phyloP scores from a whole-genome alignment of 2,113 vertebrate genomes.

The Sebastes fasciatus region DNA sequence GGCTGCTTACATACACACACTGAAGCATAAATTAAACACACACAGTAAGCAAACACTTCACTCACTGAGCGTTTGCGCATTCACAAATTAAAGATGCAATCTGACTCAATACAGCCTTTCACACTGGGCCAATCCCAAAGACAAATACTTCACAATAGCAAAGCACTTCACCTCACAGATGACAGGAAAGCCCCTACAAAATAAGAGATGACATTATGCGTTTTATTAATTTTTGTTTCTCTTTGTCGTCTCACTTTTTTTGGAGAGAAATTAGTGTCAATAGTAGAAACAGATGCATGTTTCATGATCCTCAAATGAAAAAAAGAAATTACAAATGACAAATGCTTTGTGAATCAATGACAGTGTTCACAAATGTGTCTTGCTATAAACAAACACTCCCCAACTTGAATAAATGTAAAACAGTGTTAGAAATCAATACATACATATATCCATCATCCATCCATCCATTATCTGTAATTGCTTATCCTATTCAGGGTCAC shows the following conservation, averaged over 20 bases:
- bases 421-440: too few relatives aligned
- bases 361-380: background rate
- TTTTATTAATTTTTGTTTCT: background rate
- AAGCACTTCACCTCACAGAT: background rate
- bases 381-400: too few relatives aligned
- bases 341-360: background rate
- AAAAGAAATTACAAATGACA: background rate
- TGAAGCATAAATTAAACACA: constrained; percentile 24
- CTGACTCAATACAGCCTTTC: constrained; percentile 19
- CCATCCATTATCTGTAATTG: too few relatives aligned
- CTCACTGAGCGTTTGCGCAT: constrained; percentile 4
- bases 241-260: background rate
- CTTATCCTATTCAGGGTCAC: too few relatives aligned
- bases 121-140: constrained; percentile 30
- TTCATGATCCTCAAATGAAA: background rate
- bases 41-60: constrained; percentile 11
- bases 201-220: background rate
- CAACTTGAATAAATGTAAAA: too few relatives aligned
- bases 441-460: too few relatives aligned
- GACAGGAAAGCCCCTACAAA: background rate
- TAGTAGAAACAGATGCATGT: background rate
- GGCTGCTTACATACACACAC: constrained; percentile 8
- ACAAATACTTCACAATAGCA: constrained; percentile 10
- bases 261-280: background rate
- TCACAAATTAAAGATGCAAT: constrained; percentile 64